Evolutionary conservation across 2,888 invertebrate genomes (phyloP), one percentile per base, ranked within the genome.

Genomic region (Tuta absoluta): DNA sequence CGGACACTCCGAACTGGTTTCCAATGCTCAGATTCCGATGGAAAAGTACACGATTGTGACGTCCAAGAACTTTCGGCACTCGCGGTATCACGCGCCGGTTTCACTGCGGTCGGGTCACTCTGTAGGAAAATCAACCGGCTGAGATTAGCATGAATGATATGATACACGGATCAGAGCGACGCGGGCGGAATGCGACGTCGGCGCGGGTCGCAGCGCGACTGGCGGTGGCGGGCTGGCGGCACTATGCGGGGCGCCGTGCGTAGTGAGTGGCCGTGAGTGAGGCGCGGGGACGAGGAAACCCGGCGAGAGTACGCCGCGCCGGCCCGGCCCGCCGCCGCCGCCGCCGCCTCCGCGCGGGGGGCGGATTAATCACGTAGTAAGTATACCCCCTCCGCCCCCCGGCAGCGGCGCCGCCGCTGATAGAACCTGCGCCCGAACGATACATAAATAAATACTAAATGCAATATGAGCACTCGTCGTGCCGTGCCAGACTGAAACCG

Each of bases 201-300:
- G 84, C 86, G 87, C 89, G 81, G 89, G 90, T 89, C 90, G 91
- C 89, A 81, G 85, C 83, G 89, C 90, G 90, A 90, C 90, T 89
- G 88, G 70, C 85, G 84, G 84, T 60, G 21, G 45, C 23, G 24
- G 60, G 60, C 33, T 51, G 58, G 83, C 80, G 86, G 86, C 86
- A 87, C 88, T 89, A 88, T 88, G 87, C 85, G 85, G 84, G 82
- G 88, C 85, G 72, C 85, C 89, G 89, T 90, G 91, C 89, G 90
- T 90, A 90, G 86, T 89, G 89, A 90, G 89, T 90, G 89, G 91
- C 89, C 91, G 86, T 89, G 91, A 91, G 91, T 89, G 91, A 91
- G 91, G 90, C 87, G 91, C 90, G 91, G 91, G 90, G 91, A 90
- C 89, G 91, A 91, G 90, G 91, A 90, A 91, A 91, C 90, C 91